Conservation (phyloP, 2,797 vertebrate species). For the Ataeniobius toweri region DNA sequence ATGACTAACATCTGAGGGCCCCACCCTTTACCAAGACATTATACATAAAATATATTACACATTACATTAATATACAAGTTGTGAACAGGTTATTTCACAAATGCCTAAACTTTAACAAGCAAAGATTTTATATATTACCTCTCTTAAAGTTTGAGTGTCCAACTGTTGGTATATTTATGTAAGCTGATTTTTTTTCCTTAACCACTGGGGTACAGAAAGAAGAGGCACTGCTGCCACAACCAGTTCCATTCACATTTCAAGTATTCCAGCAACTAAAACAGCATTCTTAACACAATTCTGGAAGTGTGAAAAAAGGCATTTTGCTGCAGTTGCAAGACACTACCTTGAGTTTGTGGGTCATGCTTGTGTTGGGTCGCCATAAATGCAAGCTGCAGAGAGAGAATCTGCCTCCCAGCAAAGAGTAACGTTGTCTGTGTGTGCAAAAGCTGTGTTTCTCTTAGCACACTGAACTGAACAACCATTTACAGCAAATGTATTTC, state of each 20-base stretch:
- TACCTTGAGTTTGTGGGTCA: conserved; percentile 3
- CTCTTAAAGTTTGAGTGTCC: not conserved
- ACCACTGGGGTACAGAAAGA: not conserved
- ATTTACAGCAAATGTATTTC: not conserved
- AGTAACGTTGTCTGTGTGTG: not conserved
- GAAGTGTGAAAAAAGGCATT: not conserved
- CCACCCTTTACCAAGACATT: not conserved
- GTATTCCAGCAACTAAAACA: not conserved
- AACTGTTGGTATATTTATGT: not conserved
- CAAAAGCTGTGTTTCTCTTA: not conserved
- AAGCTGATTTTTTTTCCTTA: not conserved
- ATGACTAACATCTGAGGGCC: not conserved
- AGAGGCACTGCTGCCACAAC: not conserved
- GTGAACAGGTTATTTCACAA: not conserved
- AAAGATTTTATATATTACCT: not conserved
- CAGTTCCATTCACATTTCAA: not conserved
- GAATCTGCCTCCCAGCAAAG: conserved; percentile 1
- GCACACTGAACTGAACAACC: not conserved
- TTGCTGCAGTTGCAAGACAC: not conserved
- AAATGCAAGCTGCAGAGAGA: conserved; percentile 21
- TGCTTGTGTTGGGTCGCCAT: not conserved
- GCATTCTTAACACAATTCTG: not conserved
- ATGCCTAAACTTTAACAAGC: not conserved
- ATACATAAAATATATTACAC: not conserved
- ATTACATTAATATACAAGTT: not conserved